Base-by-base conservation (phyloP, 2,888 invertebrate genomes). In the Sesia bembeciformis region DNA sequence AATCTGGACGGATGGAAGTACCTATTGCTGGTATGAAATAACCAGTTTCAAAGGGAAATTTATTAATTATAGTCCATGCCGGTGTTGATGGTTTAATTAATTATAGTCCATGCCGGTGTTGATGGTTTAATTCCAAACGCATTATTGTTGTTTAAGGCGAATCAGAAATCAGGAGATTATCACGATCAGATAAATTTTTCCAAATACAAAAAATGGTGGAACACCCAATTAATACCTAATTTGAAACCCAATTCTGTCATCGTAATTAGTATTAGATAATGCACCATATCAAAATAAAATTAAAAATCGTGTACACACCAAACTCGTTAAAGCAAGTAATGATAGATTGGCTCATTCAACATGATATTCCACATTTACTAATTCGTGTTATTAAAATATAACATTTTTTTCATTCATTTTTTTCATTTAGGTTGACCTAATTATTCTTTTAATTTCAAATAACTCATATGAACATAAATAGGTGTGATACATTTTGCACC, bases 121-220 rank as follows among this genome's bases (percentile, higher is more conserved):
- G 53, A 57, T n/a, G 57, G 57, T 40, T 57, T 40, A 7, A 41
- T 57, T 3, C 57, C 57, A 39, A 57, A 57, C 43, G 57, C 57
- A 39, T 40, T 57, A 39, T 7, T 49, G 8, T 3, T 49, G 49
- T 49, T 49, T 23, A 49, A 49, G 49, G 49, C 49, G 7, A 23
- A 23, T 23, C 23, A 23, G 23, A 23, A 23, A 23, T 23, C 23
- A 2, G 23, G 23, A 23, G 23, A 49, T 8, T 49, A 49, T 49
- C 49, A 49, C 3, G 49, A 49, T 3, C 7, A 49, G 4, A 49
- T 49, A 2, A 49, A 50, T 4, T 49, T 7, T 3, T 43, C 52
- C 46, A 53, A 53, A 5, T 57, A 57, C 38, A 40, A 57, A 7
- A 53, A 57, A 52, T 57, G 57, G 57, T 40, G 57, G 4, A 51